A percentile compares a stretch with the other conserved stretches of the same genome.
Conservation (phyloP, 2,797 vertebrate species). For the Rhinoraja longicauda region DNA sequence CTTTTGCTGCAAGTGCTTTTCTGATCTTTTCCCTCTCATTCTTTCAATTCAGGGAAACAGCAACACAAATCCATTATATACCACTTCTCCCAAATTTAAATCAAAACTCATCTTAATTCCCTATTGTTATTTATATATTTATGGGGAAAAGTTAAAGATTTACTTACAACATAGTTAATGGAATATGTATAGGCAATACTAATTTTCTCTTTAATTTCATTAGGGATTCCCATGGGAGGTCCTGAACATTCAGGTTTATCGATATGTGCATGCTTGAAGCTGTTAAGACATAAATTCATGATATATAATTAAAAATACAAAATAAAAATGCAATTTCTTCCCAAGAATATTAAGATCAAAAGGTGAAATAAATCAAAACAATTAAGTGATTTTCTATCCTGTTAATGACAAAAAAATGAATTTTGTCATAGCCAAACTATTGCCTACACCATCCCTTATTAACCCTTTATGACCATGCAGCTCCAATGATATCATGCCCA, state of each 20-base stretch:
- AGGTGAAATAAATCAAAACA: neutral
- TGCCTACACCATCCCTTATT: too few species aligned
- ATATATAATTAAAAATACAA: neutral
- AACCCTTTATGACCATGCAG: too few species aligned
- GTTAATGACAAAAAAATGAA: neutral
- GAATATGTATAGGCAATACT: slow-evolving; percentile 80
- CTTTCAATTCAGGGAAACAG: neutral
- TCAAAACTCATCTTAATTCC: neutral
- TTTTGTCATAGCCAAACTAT: too few species aligned
- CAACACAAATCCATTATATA: neutral
- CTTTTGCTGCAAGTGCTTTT: neutral
- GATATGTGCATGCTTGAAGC: slow-evolving; percentile 70
- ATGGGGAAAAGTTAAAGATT: slow-evolving; percentile 37
- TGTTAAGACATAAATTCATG: slow-evolving; percentile 48
- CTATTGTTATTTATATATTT: neutral
- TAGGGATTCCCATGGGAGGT: slow-evolving; percentile 77
- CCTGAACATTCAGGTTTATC: slow-evolving; percentile 75
- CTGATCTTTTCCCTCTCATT: neutral
- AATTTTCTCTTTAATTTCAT: slow-evolving; percentile 63
- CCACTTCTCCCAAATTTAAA: neutral
- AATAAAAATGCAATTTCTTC: neutral
- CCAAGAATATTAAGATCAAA: neutral
- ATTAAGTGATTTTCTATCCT: neutral
- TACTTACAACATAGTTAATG: slow-evolving; percentile 68
- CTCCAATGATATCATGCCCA: too few species aligned